Evolutionary conservation across 2,113 vertebrate genomes (phyloP), one percentile per base, ranked within the genome.

Genomic region (Vidua macroura): DNA sequence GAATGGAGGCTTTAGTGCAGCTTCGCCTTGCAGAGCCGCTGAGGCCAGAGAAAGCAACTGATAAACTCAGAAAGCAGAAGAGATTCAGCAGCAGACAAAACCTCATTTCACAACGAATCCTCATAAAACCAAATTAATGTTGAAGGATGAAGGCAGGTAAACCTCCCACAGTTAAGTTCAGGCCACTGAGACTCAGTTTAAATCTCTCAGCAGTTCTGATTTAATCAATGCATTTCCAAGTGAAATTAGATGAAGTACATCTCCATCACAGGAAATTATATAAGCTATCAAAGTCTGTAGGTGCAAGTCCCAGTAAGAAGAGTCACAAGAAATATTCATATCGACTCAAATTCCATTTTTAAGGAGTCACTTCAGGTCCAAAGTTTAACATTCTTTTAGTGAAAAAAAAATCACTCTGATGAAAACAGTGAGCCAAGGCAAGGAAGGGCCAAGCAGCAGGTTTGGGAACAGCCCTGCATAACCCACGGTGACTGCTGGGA

Each of bases 201-300:
- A 96, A 96, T 88, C 93, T 94, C 95, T 95, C 86, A 95, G 94
- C 91, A 92, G 93, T 86, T 95, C 93, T 91, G 94, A 97, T 93
- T 96, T 96, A 95, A 97, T 97, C 95, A 84, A 95, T 83, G 88
- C 89, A 90, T 96, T 95, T 95, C 96, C 93, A 94, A 96, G 95
- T 72, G 83, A 96, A 96, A 96, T 97, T 96, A 96, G 93, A 95
- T 96, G 94, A 90, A 97, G 95, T 95, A 86, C 80, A 87, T 95
- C 76, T 86, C 93, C 90, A 95, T 94, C 90, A 73, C 82, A 90
- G 83, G 74, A 95, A 95, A 97, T 95, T 95, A 94, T 94, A 91
- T 92, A 88, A 92, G 94, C 88, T 93, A 90, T 86, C 94, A 58
- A 83, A 92, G 86, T 83, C 96, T 79, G 93, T 66, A 88, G 92